phyloP scores from a whole-genome alignment of 2,113 vertebrate genomes.

The Poeciliopsis retropinna region DNA sequence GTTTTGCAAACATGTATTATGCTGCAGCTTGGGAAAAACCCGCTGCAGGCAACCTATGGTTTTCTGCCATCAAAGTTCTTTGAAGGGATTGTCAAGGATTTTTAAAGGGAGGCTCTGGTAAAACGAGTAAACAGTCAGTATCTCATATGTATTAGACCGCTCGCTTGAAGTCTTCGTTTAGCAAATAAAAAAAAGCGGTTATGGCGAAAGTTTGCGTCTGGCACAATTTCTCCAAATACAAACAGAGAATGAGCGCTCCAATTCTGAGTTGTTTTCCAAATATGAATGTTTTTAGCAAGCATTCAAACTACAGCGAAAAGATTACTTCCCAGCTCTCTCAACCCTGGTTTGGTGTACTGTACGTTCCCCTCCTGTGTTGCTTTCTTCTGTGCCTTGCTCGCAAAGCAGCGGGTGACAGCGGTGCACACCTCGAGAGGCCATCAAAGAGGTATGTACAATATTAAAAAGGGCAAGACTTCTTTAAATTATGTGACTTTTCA shows the following conservation, averaged over 20 bases:
- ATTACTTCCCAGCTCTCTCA: not conserved
- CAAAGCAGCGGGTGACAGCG: not conserved
- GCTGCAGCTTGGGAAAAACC: slow-evolving; percentile 19
- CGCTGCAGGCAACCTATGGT: not conserved
- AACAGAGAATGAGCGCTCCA: not conserved
- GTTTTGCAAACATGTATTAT: slow-evolving; percentile 49
- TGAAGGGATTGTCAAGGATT: not conserved
- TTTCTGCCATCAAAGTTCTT: not conserved
- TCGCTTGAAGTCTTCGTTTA: not conserved
- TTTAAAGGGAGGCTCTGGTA: not conserved
- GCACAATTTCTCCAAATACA: not conserved
- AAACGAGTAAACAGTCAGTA: not conserved
- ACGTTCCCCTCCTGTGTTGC: not conserved
- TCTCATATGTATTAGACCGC: not conserved
- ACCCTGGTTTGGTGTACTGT: not conserved
- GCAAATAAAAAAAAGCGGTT: not conserved
- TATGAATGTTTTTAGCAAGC: not conserved
- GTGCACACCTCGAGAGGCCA: not conserved
- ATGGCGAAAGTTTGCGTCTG: not conserved
- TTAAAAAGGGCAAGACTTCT: not conserved
- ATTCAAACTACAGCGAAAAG: not conserved
- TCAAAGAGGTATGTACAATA: not conserved
- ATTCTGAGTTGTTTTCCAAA: not conserved
- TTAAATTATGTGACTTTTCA: not conserved
- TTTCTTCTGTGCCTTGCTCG: too few relatives aligned